These are phyloP conservation scores for Lordiphosa collinella DNA, from an alignment of 1,140 invertebrate genomes.

Conservation along the genomic window DNA sequence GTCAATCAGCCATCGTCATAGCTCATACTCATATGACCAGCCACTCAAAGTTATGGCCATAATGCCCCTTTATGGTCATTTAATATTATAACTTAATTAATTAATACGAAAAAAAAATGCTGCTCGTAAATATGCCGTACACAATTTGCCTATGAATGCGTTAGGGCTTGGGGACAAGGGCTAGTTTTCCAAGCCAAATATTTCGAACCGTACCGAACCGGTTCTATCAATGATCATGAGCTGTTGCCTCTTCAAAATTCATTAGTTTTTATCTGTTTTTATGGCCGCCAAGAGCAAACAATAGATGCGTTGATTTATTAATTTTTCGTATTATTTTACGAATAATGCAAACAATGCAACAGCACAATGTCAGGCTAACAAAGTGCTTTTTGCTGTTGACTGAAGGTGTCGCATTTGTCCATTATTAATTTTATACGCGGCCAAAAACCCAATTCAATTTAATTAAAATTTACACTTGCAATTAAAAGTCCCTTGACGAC, in stretches of 20 bases:
- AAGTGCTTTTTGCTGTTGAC: conserved; percentile 21
- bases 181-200: conserved; percentile 29
- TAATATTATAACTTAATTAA: conserved; percentile 78
- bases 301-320: conserved; percentile 68
- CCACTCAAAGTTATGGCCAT: conserved; percentile 67
- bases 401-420: conserved; percentile 29
- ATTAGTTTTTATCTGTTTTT: conserved; percentile 74
- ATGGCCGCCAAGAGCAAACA: conserved; percentile 53
- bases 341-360: conserved; percentile 26
- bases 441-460: conserved; percentile 15
- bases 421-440: too few relatives aligned
- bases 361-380: conserved; percentile 13
- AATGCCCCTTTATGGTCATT: conserved; percentile 72
- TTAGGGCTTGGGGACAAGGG: conserved; percentile 5
- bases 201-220: conserved; percentile 48
- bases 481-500: conserved; percentile 22
- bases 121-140: conserved; percentile 47
- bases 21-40: conserved; percentile 45
- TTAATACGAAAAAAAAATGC: conserved; percentile 55
- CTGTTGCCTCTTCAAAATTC: conserved; percentile 65
- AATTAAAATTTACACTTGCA: conserved; percentile 34
- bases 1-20: conserved; percentile 45
- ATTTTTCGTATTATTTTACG: conserved; percentile 53
- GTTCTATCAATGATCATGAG: conserved; percentile 66
- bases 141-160: conserved; percentile 63